Conservation (phyloP, 2,797 vertebrate species). For the Adrianichthys oophorus region DNA sequence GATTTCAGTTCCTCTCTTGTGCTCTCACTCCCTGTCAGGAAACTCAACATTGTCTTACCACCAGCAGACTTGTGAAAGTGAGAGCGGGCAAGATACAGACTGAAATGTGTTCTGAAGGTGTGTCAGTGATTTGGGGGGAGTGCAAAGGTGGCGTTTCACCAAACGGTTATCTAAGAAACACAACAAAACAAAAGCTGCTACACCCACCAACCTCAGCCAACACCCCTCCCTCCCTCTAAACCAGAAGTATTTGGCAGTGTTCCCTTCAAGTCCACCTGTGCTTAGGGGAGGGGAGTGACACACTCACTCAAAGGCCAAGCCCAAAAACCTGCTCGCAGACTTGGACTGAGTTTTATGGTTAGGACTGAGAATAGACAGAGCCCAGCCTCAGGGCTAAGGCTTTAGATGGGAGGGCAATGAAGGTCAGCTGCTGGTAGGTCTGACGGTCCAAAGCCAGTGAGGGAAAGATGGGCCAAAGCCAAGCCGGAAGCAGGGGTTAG, state of each 20-base stretch:
- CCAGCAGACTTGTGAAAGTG: conserved; percentile 77
- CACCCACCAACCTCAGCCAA: conserved; percentile 84
- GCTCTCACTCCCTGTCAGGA: conserved; percentile 70
- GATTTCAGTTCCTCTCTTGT: conserved; percentile 69
- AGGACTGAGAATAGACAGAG: conserved; percentile 22
- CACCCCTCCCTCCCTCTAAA: conserved; percentile 87
- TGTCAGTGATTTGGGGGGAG: conserved; percentile 87
- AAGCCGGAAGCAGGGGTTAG: conserved; percentile 14
- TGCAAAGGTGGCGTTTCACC: conserved; percentile 86
- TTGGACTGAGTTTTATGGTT: conserved; percentile 34
- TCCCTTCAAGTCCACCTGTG: conserved; percentile 94
- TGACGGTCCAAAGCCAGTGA: conserved; percentile 19
- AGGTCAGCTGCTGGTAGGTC: not conserved
- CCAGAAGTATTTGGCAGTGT: conserved; percentile 93
- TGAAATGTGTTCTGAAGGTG: conserved; percentile 82
- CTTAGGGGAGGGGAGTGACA: conserved; percentile 79
- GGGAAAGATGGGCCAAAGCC: conserved; percentile 10
- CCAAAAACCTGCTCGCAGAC: conserved; percentile 61
- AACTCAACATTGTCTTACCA: conserved; percentile 67
- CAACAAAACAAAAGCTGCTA: conserved; percentile 80
- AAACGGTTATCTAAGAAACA: conserved; percentile 85
- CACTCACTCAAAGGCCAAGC: conserved; percentile 63
- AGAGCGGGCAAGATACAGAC: conserved; percentile 62
- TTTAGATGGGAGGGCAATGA: conserved; percentile 12
- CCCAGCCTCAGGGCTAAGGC: conserved; percentile 3